These are phyloP conservation scores for Dichetophora obliterata DNA, from an alignment of 2,888 invertebrate genomes.

Conservation along the genomic window DNA sequence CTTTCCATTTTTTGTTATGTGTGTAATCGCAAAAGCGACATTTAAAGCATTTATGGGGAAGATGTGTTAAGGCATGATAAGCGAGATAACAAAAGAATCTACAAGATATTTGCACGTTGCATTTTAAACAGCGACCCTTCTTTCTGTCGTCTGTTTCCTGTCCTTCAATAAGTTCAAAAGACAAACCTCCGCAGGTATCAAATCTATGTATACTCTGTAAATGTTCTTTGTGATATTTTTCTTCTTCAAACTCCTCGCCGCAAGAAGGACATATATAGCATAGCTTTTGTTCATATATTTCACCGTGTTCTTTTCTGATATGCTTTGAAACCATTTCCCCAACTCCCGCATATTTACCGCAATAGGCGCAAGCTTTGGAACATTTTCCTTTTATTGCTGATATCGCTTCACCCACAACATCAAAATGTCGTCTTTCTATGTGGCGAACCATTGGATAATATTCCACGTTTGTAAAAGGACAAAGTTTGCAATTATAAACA, in stretches of 20 bases:
- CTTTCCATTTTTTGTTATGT: neutral
- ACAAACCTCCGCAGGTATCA: constrained; percentile 40
- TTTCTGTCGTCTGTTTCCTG: neutral
- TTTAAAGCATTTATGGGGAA: neutral
- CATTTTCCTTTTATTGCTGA: neutral
- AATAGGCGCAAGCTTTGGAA: neutral
- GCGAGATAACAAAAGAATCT: neutral
- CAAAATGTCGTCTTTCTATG: neutral
- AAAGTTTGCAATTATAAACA: constrained; percentile 2
- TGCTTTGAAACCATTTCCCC: neutral
- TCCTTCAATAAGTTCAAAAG: neutral
- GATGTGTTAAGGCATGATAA: neutral
- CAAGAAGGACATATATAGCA: constrained; percentile 47
- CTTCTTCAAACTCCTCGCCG: constrained; percentile 36
- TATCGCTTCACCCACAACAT: neutral
- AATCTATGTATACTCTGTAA: constrained; percentile 42
- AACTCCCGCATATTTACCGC: neutral
- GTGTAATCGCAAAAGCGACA: constrained; percentile 22
- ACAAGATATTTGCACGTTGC: neutral
- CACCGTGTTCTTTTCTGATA: neutral
- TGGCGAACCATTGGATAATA: neutral
- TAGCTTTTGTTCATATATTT: neutral
- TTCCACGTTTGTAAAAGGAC: neutral
- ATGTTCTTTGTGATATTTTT: constrained; percentile 43
- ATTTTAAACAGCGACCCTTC: constrained; percentile 6